These are phyloP conservation scores for Sakesphorus luctuosus DNA, from an alignment of 2,113 vertebrate genomes.

Conservation along the genomic window DNA sequence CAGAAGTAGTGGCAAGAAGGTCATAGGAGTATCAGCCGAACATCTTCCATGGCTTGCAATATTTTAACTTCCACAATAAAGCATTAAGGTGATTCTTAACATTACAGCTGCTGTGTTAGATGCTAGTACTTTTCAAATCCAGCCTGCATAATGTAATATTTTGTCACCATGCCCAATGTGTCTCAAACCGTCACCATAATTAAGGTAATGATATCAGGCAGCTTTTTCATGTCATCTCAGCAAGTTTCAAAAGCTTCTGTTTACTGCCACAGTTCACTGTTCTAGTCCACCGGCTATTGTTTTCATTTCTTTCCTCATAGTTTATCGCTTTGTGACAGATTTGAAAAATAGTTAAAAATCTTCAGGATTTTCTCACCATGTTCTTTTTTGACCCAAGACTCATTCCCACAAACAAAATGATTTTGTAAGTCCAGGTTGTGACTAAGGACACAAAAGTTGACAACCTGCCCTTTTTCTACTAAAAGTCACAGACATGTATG, in stretches of 20 bases:
- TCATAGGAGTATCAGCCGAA: neutral
- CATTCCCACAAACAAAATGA: neutral
- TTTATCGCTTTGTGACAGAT: neutral
- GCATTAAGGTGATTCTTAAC: neutral
- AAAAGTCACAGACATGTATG: neutral
- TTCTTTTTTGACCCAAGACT: neutral
- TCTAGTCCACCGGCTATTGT: neutral
- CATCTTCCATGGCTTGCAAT: neutral
- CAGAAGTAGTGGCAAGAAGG: neutral
- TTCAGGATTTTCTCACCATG: neutral
- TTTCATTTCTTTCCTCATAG: neutral
- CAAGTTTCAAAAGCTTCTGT: neutral
- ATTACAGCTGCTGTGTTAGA: neutral
- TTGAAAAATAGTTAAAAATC: neutral
- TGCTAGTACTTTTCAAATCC: neutral
- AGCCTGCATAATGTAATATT: neutral
- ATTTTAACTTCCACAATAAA: slow-evolving; percentile 2
- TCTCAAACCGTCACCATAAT: neutral
- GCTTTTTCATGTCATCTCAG: neutral
- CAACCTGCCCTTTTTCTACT: neutral
- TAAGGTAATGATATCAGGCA: neutral
- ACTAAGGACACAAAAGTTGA: neutral
- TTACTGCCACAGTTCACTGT: neutral
- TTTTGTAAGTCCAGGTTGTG: neutral
- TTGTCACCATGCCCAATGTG: neutral